Conservation (phyloP, 2,113 vertebrate genomes). For the Danionella cerebrum region DNA sequence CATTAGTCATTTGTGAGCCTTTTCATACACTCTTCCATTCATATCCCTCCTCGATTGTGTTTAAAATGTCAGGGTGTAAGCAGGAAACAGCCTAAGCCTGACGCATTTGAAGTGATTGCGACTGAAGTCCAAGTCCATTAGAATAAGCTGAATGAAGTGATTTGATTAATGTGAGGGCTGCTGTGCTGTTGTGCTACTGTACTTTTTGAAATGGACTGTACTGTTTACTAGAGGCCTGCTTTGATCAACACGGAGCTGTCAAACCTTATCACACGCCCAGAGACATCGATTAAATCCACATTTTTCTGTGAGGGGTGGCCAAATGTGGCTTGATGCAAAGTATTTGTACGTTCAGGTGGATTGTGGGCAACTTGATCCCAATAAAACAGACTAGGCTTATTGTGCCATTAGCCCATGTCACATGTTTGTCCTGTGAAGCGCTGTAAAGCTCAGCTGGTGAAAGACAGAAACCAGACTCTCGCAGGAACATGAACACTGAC, state of each 20-base stretch:
- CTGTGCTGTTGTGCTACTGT: background rate
- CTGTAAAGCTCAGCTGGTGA: constrained; percentile 42
- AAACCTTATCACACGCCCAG: background rate
- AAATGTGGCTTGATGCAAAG: background rate
- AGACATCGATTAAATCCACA: constrained; percentile 1
- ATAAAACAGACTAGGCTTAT: background rate
- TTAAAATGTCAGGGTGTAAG: constrained; percentile 59
- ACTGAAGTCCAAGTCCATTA: constrained; percentile 30
- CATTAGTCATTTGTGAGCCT: constrained; percentile 71
- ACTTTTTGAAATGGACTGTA: background rate
- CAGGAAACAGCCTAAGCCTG: constrained; percentile 48
- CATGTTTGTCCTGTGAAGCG: constrained; percentile 42
- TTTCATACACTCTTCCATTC: constrained; percentile 38
- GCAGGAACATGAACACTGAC: constrained; percentile 62
- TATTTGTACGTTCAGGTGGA: background rate
- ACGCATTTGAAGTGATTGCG: constrained; percentile 43
- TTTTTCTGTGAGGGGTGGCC: background rate
- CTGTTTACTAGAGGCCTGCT: background rate
- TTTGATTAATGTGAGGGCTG: constrained; percentile 15
- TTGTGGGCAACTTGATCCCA: background rate
- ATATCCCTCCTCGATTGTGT: constrained; percentile 57
- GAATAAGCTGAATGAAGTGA: constrained; percentile 18
- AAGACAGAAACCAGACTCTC: constrained; percentile 37
- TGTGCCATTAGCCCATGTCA: background rate
- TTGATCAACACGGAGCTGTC: constrained; percentile 14